These are phyloP conservation scores for Macaria liturata DNA, from an alignment of 2,888 invertebrate species.

Conservation along the genomic window DNA sequence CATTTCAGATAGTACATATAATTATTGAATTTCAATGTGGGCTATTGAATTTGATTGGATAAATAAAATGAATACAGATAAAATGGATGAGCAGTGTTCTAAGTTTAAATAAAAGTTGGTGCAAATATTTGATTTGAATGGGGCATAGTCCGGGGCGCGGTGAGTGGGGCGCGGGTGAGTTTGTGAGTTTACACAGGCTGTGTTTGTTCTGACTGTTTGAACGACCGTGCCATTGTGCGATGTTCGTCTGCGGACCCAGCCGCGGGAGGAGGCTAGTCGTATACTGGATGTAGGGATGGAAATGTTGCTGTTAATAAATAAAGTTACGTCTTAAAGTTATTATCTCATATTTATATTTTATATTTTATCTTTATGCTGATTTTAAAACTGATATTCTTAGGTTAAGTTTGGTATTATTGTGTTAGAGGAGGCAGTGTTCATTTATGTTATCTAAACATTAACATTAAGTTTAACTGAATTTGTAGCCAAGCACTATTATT, in stretches of 20 bases:
- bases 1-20: background rate
- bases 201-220: slow-evolving; percentile 63
- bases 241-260: slow-evolving; percentile 5
- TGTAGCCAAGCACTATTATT: no score
- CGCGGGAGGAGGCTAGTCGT: slow-evolving; percentile 1
- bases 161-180: slow-evolving; percentile 38
- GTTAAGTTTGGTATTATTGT: no score
- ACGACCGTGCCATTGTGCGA: slow-evolving; percentile 59
- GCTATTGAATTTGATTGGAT: background rate
- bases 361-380: no score
- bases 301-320: no score
- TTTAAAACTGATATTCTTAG: no score
- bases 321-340: no score
- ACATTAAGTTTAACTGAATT: no score
- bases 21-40: slow-evolving; percentile 1
- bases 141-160: slow-evolving; percentile 6
- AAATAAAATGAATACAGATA: background rate
- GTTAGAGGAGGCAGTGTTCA: no score
- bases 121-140: slow-evolving; percentile 28
- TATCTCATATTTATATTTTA: no score
- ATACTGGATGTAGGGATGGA: no score
- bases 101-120: slow-evolving; percentile 26
- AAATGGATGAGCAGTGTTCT: no score
- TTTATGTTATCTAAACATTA: no score
- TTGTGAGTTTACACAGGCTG: slow-evolving; percentile 57